These are phyloP conservation scores for Celastrina argiolus DNA, from an alignment of 2,888 invertebrate species.

Conservation along the genomic window DNA sequence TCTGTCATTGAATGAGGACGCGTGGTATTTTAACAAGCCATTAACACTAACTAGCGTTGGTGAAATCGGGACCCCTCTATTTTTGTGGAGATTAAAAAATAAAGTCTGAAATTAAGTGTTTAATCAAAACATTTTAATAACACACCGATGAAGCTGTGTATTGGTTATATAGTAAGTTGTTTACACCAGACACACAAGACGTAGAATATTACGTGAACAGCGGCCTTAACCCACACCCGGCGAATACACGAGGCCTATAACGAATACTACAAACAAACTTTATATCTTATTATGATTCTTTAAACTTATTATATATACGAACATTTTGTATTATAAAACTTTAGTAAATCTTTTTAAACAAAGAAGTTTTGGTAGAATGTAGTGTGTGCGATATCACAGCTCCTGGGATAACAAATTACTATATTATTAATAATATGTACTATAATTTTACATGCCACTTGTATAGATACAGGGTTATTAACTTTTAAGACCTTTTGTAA, in stretches of 20 bases:
- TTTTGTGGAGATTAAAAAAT: too few relatives aligned
- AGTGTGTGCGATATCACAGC: too few relatives aligned
- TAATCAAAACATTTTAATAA: neutral
- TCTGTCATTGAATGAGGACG: too few relatives aligned
- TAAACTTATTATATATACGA: neutral
- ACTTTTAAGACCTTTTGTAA: too few relatives aligned
- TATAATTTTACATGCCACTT: too few relatives aligned
- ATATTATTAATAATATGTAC: too few relatives aligned
- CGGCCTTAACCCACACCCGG: neutral
- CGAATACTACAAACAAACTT: neutral
- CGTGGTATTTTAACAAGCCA: too few relatives aligned
- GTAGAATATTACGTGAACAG: neutral
- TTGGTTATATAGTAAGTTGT: neutral
- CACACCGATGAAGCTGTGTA: neutral
- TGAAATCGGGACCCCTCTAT: too few relatives aligned
- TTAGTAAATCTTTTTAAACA: neutral
- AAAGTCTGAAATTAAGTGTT: neutral
- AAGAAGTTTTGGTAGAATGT: neutral
- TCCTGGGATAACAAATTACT: too few relatives aligned
- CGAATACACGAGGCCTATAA: neutral
- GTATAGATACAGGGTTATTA: too few relatives aligned
- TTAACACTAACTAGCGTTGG: too few relatives aligned
- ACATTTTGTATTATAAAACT: neutral
- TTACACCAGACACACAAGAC: neutral
- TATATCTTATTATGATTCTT: conserved; percentile 1